These are phyloP conservation scores for Aspidoscelis tigris DNA, from an alignment of 2,113 vertebrate genomes.

Conservation along the genomic window DNA sequence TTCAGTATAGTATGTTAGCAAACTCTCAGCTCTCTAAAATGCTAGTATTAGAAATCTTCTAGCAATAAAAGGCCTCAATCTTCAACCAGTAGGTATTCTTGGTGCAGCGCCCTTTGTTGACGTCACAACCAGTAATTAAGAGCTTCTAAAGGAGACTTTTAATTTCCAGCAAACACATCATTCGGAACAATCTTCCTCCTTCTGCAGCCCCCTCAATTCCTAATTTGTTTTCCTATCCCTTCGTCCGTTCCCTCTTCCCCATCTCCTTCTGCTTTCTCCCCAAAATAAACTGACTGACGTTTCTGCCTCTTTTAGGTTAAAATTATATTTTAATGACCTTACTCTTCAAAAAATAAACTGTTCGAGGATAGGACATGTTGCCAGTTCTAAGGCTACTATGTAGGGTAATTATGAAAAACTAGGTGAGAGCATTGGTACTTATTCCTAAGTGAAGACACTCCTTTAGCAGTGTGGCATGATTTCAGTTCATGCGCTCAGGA, in stretches of 20 bases:
- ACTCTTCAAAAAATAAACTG: constrained; percentile 33
- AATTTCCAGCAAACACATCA: constrained; percentile 75
- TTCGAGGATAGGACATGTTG: constrained; percentile 33
- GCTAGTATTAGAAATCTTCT: constrained; percentile 38
- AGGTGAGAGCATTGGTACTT: neutral
- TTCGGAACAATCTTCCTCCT: constrained; percentile 60
- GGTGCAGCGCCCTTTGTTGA: constrained; percentile 67
- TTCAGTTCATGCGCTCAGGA: neutral
- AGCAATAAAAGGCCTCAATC: constrained; percentile 52
- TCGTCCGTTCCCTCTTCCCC: too few relatives aligned
- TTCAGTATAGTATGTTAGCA: constrained; percentile 29
- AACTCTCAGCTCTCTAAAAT: constrained; percentile 50
- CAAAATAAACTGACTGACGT: neutral
- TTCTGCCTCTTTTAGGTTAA: constrained; percentile 46
- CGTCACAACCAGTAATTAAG: constrained; percentile 71
- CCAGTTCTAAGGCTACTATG: constrained; percentile 42
- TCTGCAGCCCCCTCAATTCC: constrained; percentile 48
- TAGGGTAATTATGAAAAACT: neutral
- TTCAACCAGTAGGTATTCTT: constrained; percentile 37
- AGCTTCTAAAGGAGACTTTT: constrained; percentile 73
- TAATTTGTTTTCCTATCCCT: constrained; percentile 18
- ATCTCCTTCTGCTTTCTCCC: neutral
- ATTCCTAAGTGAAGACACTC: neutral
- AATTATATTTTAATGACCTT: constrained; percentile 55
- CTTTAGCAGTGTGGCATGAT: neutral